Percentiles rank a stretch among this genome's conserved stretches.
Evolutionary conservation across 2,888 invertebrate species (phyloP).

Genomic region (Lasioglossum malachurum): DNA sequence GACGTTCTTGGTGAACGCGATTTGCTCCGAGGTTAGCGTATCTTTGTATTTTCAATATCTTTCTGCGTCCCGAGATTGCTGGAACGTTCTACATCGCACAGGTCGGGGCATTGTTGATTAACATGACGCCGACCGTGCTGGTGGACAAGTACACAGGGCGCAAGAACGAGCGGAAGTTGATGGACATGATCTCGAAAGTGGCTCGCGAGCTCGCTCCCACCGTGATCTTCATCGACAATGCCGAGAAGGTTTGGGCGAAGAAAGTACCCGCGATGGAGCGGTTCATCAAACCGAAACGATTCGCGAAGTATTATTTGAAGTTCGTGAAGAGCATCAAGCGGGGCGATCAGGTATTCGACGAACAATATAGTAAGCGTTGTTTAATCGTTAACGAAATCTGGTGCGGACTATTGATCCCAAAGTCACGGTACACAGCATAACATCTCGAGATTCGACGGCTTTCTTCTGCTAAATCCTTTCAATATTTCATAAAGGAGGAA

Average conservation of each 20-base stretch:
- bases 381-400: background rate
- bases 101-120: constrained; percentile 91
- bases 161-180: constrained; percentile 89
- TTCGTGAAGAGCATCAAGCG: constrained; percentile 89
- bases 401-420: background rate
- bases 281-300: constrained; percentile 88
- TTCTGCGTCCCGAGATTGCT: background rate
- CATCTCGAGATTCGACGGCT: no score
- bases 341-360: constrained; percentile 86
- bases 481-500: background rate
- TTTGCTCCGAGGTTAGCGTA: constrained; percentile 88
- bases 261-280: constrained; percentile 88
- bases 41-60: background rate
- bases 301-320: constrained; percentile 89
- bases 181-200: constrained; percentile 89
- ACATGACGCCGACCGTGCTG: constrained; percentile 90
- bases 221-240: constrained; percentile 89
- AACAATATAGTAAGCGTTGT: background rate
- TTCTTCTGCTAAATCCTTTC: background rate
- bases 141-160: constrained; percentile 90
- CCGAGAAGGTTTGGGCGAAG: constrained; percentile 90
- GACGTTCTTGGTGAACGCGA: constrained; percentile 89
- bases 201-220: constrained; percentile 90
- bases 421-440: no score
- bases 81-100: background rate